Base-by-base conservation (phyloP, 2,113 vertebrate genomes). In the Zapus hudsonius region DNA sequence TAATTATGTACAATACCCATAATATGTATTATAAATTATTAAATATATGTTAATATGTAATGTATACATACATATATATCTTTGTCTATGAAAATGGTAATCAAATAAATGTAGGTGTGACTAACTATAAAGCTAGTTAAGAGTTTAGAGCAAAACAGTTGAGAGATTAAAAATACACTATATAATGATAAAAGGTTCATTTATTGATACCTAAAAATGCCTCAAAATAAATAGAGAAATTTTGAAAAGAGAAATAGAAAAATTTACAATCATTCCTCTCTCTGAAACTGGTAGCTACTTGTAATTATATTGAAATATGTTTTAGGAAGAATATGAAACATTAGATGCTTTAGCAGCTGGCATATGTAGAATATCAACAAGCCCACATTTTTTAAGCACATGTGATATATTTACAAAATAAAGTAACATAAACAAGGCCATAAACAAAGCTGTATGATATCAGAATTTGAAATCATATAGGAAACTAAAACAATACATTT, bases 401-500 rank as follows among this genome's bases (percentile, higher is more conserved):
- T 40, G 22, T 7, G 19, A 31, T 63, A 59, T 15, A 0, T 67
- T 61, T 42, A 47, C 36, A n/a, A 83, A 86, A 59, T 61, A 70
- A 63, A 55, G 4, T 19, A 38, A 70, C 38, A 11, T 36, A 22
- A 7, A 17, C 15, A 25, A 75, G 19, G 7, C 70, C 52, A 84
- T 44, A 47, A 94, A 81, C 55, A 91, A 73, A 81, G 20, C 75
- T 2, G 75, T 40, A 78, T 29, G 11, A 61, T 33, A 63, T 67
- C 85, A 92, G n/a, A 90, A 92, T 64, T 20, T 90, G 44, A 92
- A 90, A 80, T 80, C 13, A 63, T 64, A 10, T 63, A 8, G 22
- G 52, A 67, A 79, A 79, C 52, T 47, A 40, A 40, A 75, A 76
- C n/a, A 63, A 92, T 47, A 66, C 16, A 11, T 55, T 75, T 87